Evolutionary conservation across 2,888 invertebrate species (phyloP).

Genomic region (Dorcus hopei): DNA sequence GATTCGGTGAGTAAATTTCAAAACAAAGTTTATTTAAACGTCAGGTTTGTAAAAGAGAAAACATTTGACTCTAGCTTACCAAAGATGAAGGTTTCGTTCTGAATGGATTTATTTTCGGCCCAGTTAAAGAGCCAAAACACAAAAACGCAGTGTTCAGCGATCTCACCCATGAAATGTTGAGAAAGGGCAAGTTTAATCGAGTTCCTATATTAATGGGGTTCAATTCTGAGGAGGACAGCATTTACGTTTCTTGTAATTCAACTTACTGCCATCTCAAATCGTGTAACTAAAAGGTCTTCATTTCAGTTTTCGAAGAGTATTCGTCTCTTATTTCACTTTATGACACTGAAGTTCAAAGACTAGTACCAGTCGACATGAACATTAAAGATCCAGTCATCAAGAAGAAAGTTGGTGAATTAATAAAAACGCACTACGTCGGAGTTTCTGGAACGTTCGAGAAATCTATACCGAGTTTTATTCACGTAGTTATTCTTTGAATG

Average conservation of each 20-base stretch:
- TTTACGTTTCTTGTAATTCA: background rate
- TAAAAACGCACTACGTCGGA: too few relatives aligned
- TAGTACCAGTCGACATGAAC: too few relatives aligned
- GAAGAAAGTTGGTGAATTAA: too few relatives aligned
- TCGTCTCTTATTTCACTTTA: too few relatives aligned
- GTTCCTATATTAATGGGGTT: conserved; percentile 7
- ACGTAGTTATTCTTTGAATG: conserved; percentile 5
- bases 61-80: background rate
- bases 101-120: conserved; percentile 4
- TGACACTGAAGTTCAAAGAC: too few relatives aligned
- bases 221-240: background rate
- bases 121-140: background rate
- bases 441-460: too few relatives aligned
- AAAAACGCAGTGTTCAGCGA: background rate
- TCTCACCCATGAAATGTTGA: conserved; percentile 2
- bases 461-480: too few relatives aligned
- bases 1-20: background rate
- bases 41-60: background rate
- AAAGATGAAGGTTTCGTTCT: background rate
- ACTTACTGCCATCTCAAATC: background rate
- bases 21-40: too few relatives aligned
- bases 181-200: conserved; percentile 1
- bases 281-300: too few relatives aligned
- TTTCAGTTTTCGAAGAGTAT: too few relatives aligned
- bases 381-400: too few relatives aligned